Percentiles rank a stretch among this genome's conserved stretches.
Conservation (phyloP, 2,888 invertebrate genomes). For the Cynaeus angustus region DNA sequence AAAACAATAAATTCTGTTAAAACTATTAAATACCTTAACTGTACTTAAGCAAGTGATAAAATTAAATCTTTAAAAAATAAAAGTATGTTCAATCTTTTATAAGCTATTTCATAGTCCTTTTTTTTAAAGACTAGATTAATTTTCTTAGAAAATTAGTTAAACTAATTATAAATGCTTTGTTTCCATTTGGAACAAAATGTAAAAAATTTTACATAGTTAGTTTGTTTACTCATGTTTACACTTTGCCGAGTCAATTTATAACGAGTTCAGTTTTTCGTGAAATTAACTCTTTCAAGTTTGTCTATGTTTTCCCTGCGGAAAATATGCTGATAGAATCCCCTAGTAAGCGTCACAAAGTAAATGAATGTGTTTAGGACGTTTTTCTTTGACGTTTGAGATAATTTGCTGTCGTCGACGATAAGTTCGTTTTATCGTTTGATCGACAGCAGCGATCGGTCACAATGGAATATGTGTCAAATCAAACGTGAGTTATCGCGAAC, state of each 20-base stretch:
- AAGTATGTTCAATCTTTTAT: too few relatives aligned
- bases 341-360: neutral
- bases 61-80: too few relatives aligned
- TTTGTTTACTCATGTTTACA: neutral
- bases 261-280: neutral
- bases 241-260: neutral
- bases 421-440: conserved; percentile 33
- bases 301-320: neutral
- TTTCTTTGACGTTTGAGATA: conserved; percentile 34
- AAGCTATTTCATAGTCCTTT: too few relatives aligned
- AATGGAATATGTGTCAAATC: conserved; percentile 38
- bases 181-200: too few relatives aligned
- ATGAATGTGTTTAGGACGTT: conserved; percentile 10
- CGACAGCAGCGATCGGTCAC: conserved; percentile 36
- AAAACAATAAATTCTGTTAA: too few relatives aligned
- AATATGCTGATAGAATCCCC: conserved; percentile 23
- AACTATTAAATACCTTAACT: too few relatives aligned
- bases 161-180: too few relatives aligned
- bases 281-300: conserved; percentile 6
- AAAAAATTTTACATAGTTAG: too few relatives aligned
- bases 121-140: too few relatives aligned
- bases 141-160: too few relatives aligned
- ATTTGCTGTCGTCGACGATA: conserved; percentile 30
- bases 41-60: too few relatives aligned
- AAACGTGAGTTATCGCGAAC: conserved; percentile 37